Conservation (phyloP, 2,888 invertebrate species). For the Trichopoda pennipes region DNA sequence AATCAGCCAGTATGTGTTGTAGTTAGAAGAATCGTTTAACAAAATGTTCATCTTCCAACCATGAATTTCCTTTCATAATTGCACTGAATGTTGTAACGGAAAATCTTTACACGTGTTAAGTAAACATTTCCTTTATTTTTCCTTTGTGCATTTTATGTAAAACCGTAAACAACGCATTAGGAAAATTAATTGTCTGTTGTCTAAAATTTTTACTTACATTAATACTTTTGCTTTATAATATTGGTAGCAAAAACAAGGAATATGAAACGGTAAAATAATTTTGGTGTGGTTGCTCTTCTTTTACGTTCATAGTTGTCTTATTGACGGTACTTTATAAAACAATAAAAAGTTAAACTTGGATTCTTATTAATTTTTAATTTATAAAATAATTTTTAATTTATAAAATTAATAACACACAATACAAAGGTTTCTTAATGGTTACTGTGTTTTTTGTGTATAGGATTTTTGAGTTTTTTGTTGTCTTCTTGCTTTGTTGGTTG, state of each 20-base stretch:
- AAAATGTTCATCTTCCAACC: slow-evolving; percentile 33
- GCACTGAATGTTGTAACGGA: slow-evolving; percentile 23
- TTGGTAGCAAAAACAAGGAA: neutral
- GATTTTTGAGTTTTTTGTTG: too few species aligned
- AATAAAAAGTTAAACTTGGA: too few species aligned
- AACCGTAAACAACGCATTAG: slow-evolving; percentile 17
- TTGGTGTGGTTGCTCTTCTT: too few species aligned
- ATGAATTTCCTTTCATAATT: slow-evolving; percentile 54
- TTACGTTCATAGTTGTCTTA: too few species aligned
- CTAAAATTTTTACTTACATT: neutral
- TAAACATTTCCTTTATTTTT: slow-evolving; percentile 12
- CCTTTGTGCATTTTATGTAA: neutral
- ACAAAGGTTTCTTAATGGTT: too few species aligned
- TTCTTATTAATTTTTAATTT: too few species aligned
- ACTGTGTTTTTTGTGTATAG: too few species aligned
- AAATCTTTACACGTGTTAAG: slow-evolving; percentile 50
- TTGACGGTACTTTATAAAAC: too few species aligned
- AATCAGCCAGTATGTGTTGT: neutral
- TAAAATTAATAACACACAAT: too few species aligned
- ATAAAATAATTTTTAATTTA: too few species aligned
- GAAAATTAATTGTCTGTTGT: slow-evolving; percentile 1
- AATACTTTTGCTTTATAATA: neutral
- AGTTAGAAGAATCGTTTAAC: slow-evolving; percentile 9
- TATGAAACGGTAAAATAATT: too few species aligned
- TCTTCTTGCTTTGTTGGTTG: too few species aligned